These are phyloP conservation scores for Drosophila histrio DNA, from an alignment of 2,888 invertebrate genomes.

Conservation along the genomic window DNA sequence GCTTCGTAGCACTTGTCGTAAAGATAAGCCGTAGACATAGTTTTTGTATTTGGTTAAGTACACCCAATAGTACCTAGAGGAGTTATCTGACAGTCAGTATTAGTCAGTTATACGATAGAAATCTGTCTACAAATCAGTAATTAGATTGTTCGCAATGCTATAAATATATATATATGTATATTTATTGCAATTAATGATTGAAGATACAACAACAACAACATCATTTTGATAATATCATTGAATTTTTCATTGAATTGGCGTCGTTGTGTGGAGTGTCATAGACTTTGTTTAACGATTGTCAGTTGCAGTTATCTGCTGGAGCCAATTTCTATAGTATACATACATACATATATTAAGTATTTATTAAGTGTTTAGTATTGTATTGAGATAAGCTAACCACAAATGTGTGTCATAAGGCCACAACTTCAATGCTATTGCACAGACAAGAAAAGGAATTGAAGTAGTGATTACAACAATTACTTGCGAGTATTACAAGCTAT, in stretches of 20 bases:
- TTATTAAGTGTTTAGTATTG: slow-evolving; percentile 28
- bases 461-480: slow-evolving; percentile 27
- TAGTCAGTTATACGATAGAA: slow-evolving; percentile 5
- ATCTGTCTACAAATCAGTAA: neutral
- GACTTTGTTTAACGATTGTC: slow-evolving; percentile 54
- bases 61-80: neutral
- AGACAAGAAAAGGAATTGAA: slow-evolving; percentile 47
- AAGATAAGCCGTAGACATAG: slow-evolving; percentile 41
- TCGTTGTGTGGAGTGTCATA: slow-evolving; percentile 23
- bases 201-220: neutral
- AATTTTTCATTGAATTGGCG: slow-evolving; percentile 38
- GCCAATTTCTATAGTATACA: slow-evolving; percentile 13
- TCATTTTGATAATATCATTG: slow-evolving; percentile 38
- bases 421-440: slow-evolving; percentile 72
- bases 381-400: slow-evolving; percentile 72
- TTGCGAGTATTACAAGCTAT: neutral
- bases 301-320: slow-evolving; percentile 31
- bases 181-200: slow-evolving; percentile 4
- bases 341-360: slow-evolving; percentile 18
- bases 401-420: slow-evolving; percentile 79
- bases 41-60: slow-evolving; percentile 21
- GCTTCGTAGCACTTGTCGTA: slow-evolving; percentile 39
- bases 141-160: neutral
- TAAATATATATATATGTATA: neutral
- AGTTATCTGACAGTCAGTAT: slow-evolving; percentile 23